These are phyloP conservation scores for Rotaria sp. DNA, from an alignment of 2,888 invertebrate genomes.

Conservation along the genomic window DNA sequence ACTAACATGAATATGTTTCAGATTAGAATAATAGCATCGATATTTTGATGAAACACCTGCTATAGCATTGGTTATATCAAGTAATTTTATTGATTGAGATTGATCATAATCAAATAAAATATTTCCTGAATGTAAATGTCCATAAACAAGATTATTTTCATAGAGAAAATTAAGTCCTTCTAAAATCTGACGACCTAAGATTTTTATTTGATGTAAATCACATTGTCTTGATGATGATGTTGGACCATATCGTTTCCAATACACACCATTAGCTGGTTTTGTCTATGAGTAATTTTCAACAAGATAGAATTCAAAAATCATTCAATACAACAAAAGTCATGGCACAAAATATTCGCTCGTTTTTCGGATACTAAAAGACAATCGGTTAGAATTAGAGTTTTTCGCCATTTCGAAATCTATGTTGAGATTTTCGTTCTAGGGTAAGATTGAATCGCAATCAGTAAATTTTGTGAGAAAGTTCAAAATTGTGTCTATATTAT, in stretches of 20 bases:
- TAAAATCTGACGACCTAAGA: conserved; percentile 71
- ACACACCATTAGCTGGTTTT: conserved; percentile 61
- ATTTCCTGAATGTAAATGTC: conserved; percentile 80
- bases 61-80: conserved; percentile 76
- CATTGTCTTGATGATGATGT: conserved; percentile 61
- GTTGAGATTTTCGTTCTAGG: too few relatives aligned
- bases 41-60: conserved; percentile 55
- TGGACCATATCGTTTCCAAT: conserved; percentile 71
- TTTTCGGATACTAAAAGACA: too few relatives aligned
- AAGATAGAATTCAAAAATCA: too few relatives aligned
- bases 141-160: conserved; percentile 77
- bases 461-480: too few relatives aligned
- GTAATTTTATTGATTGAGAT: conserved; percentile 62
- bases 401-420: too few relatives aligned
- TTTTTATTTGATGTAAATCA: conserved; percentile 66
- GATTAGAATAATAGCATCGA: conserved; percentile 48
- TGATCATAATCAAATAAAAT: conserved; percentile 68
- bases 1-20: conserved; percentile 52
- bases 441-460: too few relatives aligned
- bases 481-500: too few relatives aligned
- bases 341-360: too few relatives aligned
- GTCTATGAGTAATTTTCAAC: conserved; percentile 44
- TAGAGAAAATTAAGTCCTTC: conserved; percentile 76
- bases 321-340: too few relatives aligned
- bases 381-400: too few relatives aligned